These are phyloP conservation scores for Cuculus canorus DNA, from an alignment of 2,797 vertebrate genomes.

Conservation along the genomic window DNA sequence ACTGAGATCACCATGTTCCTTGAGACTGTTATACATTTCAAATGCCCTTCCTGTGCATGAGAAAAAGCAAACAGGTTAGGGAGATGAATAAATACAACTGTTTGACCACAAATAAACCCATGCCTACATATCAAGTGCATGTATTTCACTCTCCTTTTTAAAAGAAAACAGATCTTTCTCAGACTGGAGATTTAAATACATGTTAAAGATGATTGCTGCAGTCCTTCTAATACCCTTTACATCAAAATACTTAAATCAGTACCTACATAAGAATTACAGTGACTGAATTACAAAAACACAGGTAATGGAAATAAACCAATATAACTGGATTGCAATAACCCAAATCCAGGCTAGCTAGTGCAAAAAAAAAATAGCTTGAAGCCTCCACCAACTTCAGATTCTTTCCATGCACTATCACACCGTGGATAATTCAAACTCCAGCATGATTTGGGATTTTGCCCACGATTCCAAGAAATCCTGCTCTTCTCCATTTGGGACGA, in stretches of 20 bases:
- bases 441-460: neutral
- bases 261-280: neutral
- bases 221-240: neutral
- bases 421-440: neutral
- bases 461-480: neutral
- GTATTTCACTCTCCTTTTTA: neutral
- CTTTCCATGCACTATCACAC: neutral
- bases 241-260: neutral
- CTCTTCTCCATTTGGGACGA: neutral
- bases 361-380: neutral
- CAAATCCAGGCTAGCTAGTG: neutral
- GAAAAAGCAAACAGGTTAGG: neutral
- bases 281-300: neutral
- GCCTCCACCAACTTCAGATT: neutral
- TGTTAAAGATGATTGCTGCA: neutral
- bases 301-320: neutral
- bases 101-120: neutral
- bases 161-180: neutral
- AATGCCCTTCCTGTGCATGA: neutral
- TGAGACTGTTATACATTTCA: neutral
- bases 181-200: neutral
- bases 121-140: neutral
- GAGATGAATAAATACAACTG: neutral
- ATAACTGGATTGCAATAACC: neutral
- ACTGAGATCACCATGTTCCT: neutral